Conservation (phyloP, 1,140 invertebrate genomes). For the roundworm (Caenorhabditis elegans) region DNA sequence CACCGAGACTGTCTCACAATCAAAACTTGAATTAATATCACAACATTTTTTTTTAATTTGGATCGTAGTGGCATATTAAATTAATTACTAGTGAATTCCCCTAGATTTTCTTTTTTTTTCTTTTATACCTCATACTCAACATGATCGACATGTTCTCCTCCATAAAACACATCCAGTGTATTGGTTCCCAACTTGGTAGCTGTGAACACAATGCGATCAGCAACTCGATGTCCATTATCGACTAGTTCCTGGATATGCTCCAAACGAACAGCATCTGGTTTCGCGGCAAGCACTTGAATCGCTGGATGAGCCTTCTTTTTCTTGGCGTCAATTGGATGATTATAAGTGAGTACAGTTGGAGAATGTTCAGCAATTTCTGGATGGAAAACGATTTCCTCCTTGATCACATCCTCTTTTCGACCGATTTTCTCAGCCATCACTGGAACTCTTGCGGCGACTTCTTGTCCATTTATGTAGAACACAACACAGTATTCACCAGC, state of each 20-base stretch:
- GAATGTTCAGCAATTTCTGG: not conserved
- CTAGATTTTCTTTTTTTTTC: too few species aligned
- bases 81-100: not conserved
- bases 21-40: too few species aligned
- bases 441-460: not conserved
- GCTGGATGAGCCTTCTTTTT: not conserved
- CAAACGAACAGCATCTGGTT: not conserved
- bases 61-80: too few species aligned
- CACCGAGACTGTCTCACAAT: too few species aligned
- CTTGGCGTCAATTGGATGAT: not conserved
- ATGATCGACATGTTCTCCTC: constrained; percentile 20
- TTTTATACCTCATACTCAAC: constrained; percentile 27
- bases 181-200: not conserved
- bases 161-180: constrained; percentile 4
- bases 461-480: not conserved
- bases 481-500: constrained; percentile 18
- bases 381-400: not conserved
- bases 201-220: not conserved
- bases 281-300: not conserved
- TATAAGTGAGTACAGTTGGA: not conserved
- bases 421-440: constrained; percentile 4
- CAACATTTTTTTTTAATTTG: too few species aligned
- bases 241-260: not conserved
- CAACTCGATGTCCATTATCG: not conserved
- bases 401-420: not conserved